Evolutionary conservation across 2,797 vertebrate species (phyloP).

Genomic region (Lycodopsis pacificus): DNA sequence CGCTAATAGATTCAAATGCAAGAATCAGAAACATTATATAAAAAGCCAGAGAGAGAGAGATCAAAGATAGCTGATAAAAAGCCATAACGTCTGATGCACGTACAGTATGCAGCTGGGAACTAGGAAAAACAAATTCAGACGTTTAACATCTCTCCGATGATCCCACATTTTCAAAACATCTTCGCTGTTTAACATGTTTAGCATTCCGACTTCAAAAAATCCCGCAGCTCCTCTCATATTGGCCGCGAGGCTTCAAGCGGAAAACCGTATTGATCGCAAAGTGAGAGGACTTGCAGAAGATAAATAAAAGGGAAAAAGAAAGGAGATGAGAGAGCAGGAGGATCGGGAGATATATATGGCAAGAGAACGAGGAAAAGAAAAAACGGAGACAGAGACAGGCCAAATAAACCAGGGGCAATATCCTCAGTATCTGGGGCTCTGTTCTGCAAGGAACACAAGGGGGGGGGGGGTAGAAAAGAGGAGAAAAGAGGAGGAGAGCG

Average conservation of each 20-base stretch:
- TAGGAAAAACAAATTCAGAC: constrained; percentile 80
- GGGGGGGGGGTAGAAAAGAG: constrained; percentile 52
- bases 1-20: constrained; percentile 75
- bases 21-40: constrained; percentile 73
- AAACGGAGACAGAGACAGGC: constrained; percentile 61
- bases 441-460: constrained; percentile 72
- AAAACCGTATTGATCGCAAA: constrained; percentile 79
- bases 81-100: constrained; percentile 74
- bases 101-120: constrained; percentile 73
- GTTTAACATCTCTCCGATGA: constrained; percentile 79
- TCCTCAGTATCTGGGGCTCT: constrained; percentile 75
- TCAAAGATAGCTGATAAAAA: constrained; percentile 79
- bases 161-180: constrained; percentile 78
- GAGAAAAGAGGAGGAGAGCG: constrained; percentile 69
- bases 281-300: constrained; percentile 72
- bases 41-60: constrained; percentile 68
- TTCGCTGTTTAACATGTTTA: constrained; percentile 81
- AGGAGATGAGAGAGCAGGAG: constrained; percentile 68
- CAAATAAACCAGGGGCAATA: constrained; percentile 82
- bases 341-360: constrained; percentile 65
- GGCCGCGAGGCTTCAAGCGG: constrained; percentile 73
- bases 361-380: constrained; percentile 56
- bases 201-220: constrained; percentile 80
- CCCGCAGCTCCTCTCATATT: constrained; percentile 66
- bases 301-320: constrained; percentile 75